Percentiles rank a stretch among this genome's conserved stretches.
Conservation (phyloP, 1,140 invertebrate genomes). For the Trachymyrmex cornetzi region DNA sequence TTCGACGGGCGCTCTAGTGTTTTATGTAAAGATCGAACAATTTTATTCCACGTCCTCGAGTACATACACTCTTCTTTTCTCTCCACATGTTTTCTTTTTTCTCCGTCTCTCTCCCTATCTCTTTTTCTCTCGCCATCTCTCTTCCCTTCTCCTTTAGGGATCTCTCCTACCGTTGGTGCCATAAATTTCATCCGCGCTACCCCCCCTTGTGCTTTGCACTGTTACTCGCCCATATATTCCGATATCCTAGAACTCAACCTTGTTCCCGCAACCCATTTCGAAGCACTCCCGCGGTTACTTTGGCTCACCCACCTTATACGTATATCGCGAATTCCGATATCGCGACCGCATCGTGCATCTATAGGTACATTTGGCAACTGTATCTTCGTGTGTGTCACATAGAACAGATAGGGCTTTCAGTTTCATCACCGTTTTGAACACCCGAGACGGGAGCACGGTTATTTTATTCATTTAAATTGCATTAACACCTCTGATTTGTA, state of each 20-base stretch:
- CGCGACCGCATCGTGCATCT: slow-evolving; percentile 63
- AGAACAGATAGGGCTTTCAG: slow-evolving; percentile 43
- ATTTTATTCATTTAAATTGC: slow-evolving; percentile 26
- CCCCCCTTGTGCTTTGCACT: slow-evolving; percentile 67
- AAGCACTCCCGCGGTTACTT: slow-evolving; percentile 77
- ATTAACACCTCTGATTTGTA: background rate
- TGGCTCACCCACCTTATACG: slow-evolving; percentile 71
- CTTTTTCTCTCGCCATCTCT: background rate
- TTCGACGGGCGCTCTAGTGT: slow-evolving; percentile 52
- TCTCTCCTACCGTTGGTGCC: slow-evolving; percentile 47
- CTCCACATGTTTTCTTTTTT: slow-evolving; percentile 15
- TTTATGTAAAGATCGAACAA: slow-evolving; percentile 65
- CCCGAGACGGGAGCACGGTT: background rate
- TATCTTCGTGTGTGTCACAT: slow-evolving; percentile 53
- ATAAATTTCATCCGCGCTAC: slow-evolving; percentile 68
- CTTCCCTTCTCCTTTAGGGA: slow-evolving; percentile 9
- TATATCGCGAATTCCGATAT: slow-evolving; percentile 77
- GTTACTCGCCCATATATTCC: slow-evolving; percentile 75
- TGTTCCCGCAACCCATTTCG: slow-evolving; percentile 77
- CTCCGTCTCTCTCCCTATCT: background rate
- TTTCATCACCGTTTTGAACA: slow-evolving; percentile 45
- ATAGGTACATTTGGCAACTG: slow-evolving; percentile 48
- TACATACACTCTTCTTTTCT: slow-evolving; percentile 32
- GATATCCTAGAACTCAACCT: slow-evolving; percentile 77
- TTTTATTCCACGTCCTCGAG: slow-evolving; percentile 60